These are phyloP conservation scores for Ceyx margarethae DNA, from an alignment of 2,113 vertebrate species.

Conservation along the genomic window DNA sequence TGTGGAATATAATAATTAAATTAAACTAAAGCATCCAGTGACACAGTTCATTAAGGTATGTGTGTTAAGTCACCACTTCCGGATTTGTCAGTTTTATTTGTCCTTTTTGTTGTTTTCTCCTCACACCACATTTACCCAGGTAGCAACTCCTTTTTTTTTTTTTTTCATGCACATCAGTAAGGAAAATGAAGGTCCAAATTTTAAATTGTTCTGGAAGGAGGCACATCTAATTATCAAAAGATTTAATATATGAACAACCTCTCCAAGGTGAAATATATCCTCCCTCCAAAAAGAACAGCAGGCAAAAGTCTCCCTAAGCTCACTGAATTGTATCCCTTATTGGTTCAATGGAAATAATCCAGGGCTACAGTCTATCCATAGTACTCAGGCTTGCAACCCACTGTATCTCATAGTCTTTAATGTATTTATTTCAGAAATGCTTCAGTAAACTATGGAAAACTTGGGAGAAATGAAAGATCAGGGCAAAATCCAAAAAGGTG, in stretches of 20 bases:
- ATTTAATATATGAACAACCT: not conserved
- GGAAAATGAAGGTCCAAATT: slow-evolving; percentile 16
- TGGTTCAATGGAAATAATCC: not conserved
- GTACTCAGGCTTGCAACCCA: not conserved
- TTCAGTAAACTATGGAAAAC: not conserved
- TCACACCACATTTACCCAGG: not conserved
- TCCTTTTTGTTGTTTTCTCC: not conserved
- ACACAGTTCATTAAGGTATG: not conserved
- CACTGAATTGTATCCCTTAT: not conserved
- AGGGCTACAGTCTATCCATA: not conserved
- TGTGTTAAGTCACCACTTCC: not conserved
- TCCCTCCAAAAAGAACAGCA: not conserved
- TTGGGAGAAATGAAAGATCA: not conserved
- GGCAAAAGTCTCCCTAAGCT: not conserved
- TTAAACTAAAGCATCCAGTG: not conserved
- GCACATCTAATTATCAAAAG: not conserved
- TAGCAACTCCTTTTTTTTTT: not conserved
- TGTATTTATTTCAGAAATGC: not conserved
- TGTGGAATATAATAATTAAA: not conserved
- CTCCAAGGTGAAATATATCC: not conserved
- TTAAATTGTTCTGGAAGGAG: not conserved
- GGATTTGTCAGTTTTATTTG: not conserved
- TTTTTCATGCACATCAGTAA: not conserved
- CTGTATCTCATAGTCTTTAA: not conserved
- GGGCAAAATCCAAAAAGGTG: not conserved